Conservation (phyloP, 2,797 vertebrate species). For the Manis javanica region DNA sequence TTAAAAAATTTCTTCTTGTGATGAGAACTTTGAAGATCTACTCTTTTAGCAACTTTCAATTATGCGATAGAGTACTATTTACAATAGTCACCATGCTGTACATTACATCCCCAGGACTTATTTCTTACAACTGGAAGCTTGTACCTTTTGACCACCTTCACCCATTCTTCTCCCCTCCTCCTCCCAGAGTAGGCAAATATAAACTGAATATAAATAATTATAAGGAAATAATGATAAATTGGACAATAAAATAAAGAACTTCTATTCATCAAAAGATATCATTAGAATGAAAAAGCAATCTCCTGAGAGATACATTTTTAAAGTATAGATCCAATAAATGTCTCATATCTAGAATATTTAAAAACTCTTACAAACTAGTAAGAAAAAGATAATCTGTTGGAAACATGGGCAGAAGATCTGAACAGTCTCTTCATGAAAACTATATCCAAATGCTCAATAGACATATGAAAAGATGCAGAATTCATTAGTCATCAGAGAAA, state of each 20-base stretch:
- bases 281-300: slow-evolving; percentile 22
- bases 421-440: neutral
- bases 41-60: neutral
- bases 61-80: neutral
- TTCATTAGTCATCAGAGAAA: neutral
- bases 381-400: neutral
- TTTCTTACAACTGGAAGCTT: neutral
- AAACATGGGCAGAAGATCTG: neutral
- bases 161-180: neutral
- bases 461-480: neutral
- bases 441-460: neutral
- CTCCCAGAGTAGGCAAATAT: neutral
- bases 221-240: neutral
- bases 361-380: neutral
- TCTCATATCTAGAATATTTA: neutral
- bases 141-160: neutral
- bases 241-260: slow-evolving; percentile 7
- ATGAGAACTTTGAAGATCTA: neutral
- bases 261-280: slow-evolving; percentile 8
- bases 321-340: neutral
- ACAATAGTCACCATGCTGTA: neutral
- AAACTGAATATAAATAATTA: neutral
- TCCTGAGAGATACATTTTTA: neutral
- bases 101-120: neutral
- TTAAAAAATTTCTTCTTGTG: neutral